Evolutionary conservation across 2,113 vertebrate species (phyloP).

Genomic region (Tamias sibiricus): DNA sequence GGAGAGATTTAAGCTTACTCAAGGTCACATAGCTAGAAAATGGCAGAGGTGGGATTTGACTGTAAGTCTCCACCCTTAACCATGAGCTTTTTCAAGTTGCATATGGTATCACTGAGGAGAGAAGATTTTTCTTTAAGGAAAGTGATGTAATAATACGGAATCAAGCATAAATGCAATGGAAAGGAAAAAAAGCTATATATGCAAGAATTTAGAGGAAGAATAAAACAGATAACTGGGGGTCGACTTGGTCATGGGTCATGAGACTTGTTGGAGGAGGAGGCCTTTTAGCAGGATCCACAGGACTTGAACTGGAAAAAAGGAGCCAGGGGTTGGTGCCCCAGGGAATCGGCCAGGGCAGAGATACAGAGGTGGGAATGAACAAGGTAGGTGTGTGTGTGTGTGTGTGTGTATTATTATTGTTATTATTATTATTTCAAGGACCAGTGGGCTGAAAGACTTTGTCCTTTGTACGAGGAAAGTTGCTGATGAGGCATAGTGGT

Average conservation of each 20-base stretch:
- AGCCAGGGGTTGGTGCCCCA: neutral
- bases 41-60: neutral
- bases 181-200: neutral
- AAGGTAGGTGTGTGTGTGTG: neutral
- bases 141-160: neutral
- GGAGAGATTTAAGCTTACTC: neutral
- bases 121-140: neutral
- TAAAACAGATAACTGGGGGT: neutral
- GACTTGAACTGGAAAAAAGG: neutral
- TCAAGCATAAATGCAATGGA: neutral
- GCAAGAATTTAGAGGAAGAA: neutral
- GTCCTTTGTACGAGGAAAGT: neutral
- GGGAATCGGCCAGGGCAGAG: neutral
- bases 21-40: neutral
- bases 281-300: neutral
- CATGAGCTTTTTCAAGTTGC: neutral
- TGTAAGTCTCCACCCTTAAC: neutral
- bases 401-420: neutral
- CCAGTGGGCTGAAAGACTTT: neutral
- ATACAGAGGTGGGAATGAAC: neutral
- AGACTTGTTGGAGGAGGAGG: neutral
- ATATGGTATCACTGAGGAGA: neutral
- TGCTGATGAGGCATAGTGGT: neutral
- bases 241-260: neutral
- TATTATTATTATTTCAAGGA: neutral